phyloP scores from a whole-genome alignment of 2,113 vertebrate species.

The Malurus elegans region DNA sequence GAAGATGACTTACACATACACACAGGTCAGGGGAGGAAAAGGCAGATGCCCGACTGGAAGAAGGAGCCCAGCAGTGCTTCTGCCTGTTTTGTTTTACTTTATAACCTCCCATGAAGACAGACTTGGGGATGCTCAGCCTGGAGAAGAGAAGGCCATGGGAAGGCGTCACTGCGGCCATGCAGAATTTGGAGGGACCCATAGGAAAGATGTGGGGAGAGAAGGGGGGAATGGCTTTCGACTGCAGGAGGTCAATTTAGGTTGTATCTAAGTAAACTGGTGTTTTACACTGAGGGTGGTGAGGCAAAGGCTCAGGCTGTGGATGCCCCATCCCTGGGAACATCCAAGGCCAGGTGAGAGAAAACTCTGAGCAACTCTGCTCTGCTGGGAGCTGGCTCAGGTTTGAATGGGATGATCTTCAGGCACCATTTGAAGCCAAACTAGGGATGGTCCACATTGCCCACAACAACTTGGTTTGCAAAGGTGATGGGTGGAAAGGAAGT shows the following conservation, averaged over 20 bases:
- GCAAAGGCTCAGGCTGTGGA: neutral
- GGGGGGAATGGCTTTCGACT: neutral
- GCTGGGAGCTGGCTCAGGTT: neutral
- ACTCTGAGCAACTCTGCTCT: neutral
- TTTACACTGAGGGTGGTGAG: neutral
- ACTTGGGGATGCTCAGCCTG: neutral
- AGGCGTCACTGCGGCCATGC: accelerated
- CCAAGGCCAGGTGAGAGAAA: too few species aligned
- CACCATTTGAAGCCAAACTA: too few species aligned
- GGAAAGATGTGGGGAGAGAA: neutral
- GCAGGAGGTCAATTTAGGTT: neutral
- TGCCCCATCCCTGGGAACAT: neutral
- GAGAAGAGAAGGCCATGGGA: neutral
- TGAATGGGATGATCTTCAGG: neutral
- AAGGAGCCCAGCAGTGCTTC: neutral
- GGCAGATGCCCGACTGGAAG: neutral
- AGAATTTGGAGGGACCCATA: neutral
- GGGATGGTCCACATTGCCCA: accelerated
- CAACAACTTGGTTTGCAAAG: too few species aligned
- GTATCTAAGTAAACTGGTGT: accelerated
- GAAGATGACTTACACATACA: neutral
- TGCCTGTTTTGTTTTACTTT: neutral
- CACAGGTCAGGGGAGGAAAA: neutral
- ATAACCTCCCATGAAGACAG: neutral
- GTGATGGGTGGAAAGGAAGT: too few species aligned